A percentile compares a stretch with the other conserved stretches of the same genome.
These are phyloP conservation scores for Thunnus maccoyii DNA, from an alignment of 2,113 vertebrate genomes.

Conservation along the genomic window DNA sequence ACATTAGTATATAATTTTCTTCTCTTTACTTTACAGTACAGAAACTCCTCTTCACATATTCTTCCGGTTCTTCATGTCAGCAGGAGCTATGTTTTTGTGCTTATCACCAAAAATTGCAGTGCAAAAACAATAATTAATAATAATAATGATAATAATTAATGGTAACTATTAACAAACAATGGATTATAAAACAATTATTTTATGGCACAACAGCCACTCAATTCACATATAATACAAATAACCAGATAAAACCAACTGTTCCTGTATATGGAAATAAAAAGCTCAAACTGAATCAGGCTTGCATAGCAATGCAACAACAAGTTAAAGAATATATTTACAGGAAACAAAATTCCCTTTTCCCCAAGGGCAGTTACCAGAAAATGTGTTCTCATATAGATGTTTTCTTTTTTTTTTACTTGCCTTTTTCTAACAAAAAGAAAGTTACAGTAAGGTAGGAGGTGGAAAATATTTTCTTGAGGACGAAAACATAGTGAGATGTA, in stretches of 20 bases:
- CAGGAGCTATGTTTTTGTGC: constrained; percentile 99
- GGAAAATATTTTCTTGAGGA: constrained; percentile 89
- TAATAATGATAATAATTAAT: constrained; percentile 81
- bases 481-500: constrained; percentile 93
- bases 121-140: constrained; percentile 95
- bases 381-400: constrained; percentile 71
- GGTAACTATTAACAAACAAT: constrained; percentile 88
- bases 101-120: constrained; percentile 99
- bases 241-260: constrained; percentile 93
- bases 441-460: constrained; percentile 92
- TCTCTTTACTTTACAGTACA: constrained; percentile 93
- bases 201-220: constrained; percentile 98
- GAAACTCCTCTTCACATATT: constrained; percentile 95
- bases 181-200: constrained; percentile 95
- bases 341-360: constrained; percentile 88
- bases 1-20: constrained; percentile 87
- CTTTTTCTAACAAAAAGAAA: constrained; percentile 80
- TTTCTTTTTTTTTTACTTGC: constrained; percentile 77
- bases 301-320: constrained; percentile 99
- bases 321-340: constrained; percentile 96
- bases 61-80: constrained; percentile 96
- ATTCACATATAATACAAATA: constrained; percentile 99
- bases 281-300: constrained; percentile 93
- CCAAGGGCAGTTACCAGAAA: constrained; percentile 80
- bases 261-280: constrained; percentile 86